Base-by-base conservation (phyloP, 2,888 invertebrate genomes). In the Rutpela maculata region DNA sequence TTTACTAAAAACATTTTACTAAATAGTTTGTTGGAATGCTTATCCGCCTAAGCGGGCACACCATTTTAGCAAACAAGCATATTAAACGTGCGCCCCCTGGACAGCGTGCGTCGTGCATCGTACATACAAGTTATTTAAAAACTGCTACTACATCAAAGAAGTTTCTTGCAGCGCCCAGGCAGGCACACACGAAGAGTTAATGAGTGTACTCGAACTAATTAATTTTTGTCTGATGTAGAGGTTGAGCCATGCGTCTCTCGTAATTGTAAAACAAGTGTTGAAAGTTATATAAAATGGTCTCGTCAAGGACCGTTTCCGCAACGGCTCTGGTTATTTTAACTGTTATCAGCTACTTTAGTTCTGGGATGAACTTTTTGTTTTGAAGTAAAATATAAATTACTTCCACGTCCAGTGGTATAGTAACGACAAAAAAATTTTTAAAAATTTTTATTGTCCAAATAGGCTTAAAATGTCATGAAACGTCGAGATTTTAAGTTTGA, bases 71-170 rank as follows among this genome's bases (percentile, higher is more conserved):
- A 50, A 50, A 50, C 50, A 50, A n/a, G 50, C 50, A 50, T 50
- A 50, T 50, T 50, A 50, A 50, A 50, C 50, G 50, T 50, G 50
- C 15, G 2, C n/a, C 0, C n/a, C n/a, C n/a, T 50, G 50, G 50
- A 15, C 50, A 50, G 50, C 43, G 43, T 43, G 12, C 31, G 60
- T 59, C 18, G 60, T 26, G n/a, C 12, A 7, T n/a, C 12, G 31
- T n/a, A 59, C 19, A 17, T n/a, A 59, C 19, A 17, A 31, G 31
- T 62, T 62, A 17, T 31, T 35, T 17, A 35, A 26, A 31, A 62
- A 62, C 35, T 62, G 31, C 31, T 35, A 62, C 62, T 31, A 35
- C 10, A 62, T 62, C 31, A 62, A 31, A 62, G 62, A 62, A 62
- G 17, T 35, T 15, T 62, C n/a, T 62, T 35, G 62, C 17, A 62